These are phyloP conservation scores for Tadarida brasiliensis DNA, from an alignment of 2,797 vertebrate genomes.

Conservation along the genomic window DNA sequence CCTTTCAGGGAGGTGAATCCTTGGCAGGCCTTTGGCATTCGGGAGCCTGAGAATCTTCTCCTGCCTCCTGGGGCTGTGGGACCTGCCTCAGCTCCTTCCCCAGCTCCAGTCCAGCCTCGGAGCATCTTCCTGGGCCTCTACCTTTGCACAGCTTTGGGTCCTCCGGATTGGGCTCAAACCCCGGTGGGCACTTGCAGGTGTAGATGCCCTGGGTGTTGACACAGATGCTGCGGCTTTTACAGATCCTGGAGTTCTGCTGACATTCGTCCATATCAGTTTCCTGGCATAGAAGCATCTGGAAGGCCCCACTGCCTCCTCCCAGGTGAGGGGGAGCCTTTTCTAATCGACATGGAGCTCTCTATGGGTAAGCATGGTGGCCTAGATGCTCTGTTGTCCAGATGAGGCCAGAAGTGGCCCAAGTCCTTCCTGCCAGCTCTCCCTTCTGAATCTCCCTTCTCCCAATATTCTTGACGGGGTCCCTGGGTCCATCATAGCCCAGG, in stretches of 20 bases:
- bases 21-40: background rate
- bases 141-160: slow-evolving; percentile 36
- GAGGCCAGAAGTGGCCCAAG: background rate
- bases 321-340: background rate
- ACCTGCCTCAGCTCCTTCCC: background rate
- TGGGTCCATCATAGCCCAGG: background rate
- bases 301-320: background rate
- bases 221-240: background rate
- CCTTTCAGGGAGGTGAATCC: background rate
- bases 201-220: slow-evolving; percentile 30
- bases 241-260: slow-evolving; percentile 4
- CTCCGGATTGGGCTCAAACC: background rate
- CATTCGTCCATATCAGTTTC: slow-evolving; percentile 62
- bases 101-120: background rate
- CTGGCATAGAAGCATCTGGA: background rate
- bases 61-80: background rate
- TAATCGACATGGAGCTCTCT: background rate
- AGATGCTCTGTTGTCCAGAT: background rate
- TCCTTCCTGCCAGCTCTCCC: background rate
- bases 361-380: background rate
- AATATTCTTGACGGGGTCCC: background rate
- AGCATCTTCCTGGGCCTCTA: background rate
- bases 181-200: background rate
- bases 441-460: background rate
- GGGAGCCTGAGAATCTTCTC: background rate